Evolutionary conservation across 2,113 vertebrate species (phyloP).

Genomic region (Barbus barbus): DNA sequence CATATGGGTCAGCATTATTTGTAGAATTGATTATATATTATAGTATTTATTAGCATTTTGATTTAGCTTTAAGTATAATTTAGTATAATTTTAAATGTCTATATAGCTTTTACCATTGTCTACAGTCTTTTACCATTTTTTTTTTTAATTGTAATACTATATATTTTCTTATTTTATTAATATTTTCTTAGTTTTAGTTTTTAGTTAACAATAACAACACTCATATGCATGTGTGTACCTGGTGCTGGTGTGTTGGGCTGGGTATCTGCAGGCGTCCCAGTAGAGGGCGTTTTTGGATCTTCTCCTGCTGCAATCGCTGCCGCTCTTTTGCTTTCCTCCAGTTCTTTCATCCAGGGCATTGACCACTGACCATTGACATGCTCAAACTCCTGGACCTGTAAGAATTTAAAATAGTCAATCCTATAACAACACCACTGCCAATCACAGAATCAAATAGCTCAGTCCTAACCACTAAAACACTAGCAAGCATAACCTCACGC

Average conservation of each 20-base stretch:
- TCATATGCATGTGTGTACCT: constrained; percentile 61
- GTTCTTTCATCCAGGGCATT: constrained; percentile 95
- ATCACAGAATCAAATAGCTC: background rate
- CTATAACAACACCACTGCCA: background rate
- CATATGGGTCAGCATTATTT: background rate
- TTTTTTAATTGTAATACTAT: too few relatives aligned
- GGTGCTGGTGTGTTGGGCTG: constrained; percentile 93
- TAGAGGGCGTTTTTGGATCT: constrained; percentile 83
- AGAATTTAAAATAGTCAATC: background rate
- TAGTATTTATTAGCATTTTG: too few relatives aligned
- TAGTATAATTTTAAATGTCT: too few relatives aligned
- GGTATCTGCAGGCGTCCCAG: constrained; percentile 92
- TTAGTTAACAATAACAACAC: background rate
- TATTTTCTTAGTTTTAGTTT: background rate
- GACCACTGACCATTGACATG: constrained; percentile 98
- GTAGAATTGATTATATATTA: background rate
- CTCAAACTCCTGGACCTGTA: constrained; percentile 97
- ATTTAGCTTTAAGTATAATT: too few relatives aligned
- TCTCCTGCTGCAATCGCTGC: constrained; percentile 79
- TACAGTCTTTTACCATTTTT: too few relatives aligned
- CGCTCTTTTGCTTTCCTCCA: constrained; percentile 94
- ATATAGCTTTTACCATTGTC: too few relatives aligned
- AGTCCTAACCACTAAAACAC: background rate
- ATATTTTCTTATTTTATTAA: too few relatives aligned
- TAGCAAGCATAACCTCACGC: background rate